These are phyloP conservation scores for Maccullochella peelii DNA, from an alignment of 2,113 vertebrate species.

Conservation along the genomic window DNA sequence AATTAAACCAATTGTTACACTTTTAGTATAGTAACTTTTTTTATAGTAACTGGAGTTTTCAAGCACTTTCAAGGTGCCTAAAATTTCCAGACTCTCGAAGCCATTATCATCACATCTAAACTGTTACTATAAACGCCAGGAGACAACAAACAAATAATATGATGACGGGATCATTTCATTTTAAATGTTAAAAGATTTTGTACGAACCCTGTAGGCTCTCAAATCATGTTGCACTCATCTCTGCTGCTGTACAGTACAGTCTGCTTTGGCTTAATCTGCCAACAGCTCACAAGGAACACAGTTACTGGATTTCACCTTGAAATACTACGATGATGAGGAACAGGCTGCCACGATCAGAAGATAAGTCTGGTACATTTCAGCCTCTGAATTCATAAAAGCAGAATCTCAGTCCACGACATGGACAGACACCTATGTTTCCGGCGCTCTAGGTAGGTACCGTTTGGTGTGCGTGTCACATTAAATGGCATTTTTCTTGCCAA, in stretches of 20 bases:
- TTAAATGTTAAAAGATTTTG: too few relatives aligned
- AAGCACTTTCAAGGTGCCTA: too few relatives aligned
- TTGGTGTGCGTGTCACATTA: background rate
- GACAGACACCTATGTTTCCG: background rate
- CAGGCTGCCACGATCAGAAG: background rate
- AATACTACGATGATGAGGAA: background rate
- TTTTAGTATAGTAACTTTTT: background rate
- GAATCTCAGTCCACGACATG: too few relatives aligned
- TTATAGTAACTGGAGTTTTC: background rate
- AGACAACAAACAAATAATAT: too few relatives aligned
- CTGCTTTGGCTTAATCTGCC: background rate
- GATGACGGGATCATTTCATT: too few relatives aligned
- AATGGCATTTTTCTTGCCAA: background rate
- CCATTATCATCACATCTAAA: too few relatives aligned
- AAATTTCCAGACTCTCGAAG: too few relatives aligned
- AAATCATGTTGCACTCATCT: background rate
- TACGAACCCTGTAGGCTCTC: too few relatives aligned
- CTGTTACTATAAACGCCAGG: too few relatives aligned
- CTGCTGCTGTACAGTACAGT: background rate
- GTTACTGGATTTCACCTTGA: background rate
- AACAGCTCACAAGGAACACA: background rate
- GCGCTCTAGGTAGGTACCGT: background rate
- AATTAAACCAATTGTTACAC: background rate
- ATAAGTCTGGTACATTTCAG: background rate
- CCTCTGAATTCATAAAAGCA: background rate